Evolutionary conservation across 1,140 invertebrate genomes (phyloP), one percentile per base, ranked within the genome.

Genomic region (Drosophila jambulina): DNA sequence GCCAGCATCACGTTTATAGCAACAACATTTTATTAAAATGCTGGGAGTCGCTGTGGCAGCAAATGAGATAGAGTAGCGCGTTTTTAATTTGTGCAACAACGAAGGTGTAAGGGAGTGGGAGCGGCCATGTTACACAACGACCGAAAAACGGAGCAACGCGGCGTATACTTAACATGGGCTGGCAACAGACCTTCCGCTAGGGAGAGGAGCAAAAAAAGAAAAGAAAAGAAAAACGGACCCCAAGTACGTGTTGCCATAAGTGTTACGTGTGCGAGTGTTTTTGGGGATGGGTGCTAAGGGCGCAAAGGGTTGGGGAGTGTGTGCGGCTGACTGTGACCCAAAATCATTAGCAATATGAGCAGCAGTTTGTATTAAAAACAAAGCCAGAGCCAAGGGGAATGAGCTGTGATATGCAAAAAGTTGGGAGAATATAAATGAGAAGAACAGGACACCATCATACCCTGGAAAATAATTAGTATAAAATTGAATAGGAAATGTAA

Each of bases 331-430:
- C 60, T 79, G 76, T 80, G 78, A 80, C 85, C 85, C 85, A 90
- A 90, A 90, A 90, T 90, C 85, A 90, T 90, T 90, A 90, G 85
- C 85, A 90, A 90, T 90, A 90, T 90, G 85, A 90, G 86, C 85
- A 90, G 85, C 84, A 80, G 85, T 88, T 88, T 90, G 85, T 88
- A 78, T 85, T 90, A 82, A 85, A 90, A 91, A 90, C 86, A 85
- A 82, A 76, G 78, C 72, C 65, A 53, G 48, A 59, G 65, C 70
- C 21, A 43, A 78, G 23, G 45, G 51, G 67, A 82, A 80, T 51
- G 59, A 71, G 80, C 82, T 79, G 68, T 90, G 78, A 82, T 87
- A 82, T 85, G 78, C 69, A 82, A 64, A 90, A 78, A 79, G 70
- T 53, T 53, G n/a, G 8, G 21, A 48, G 1, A 19, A 36, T 23